Evolutionary conservation across 2,113 vertebrate species (phyloP), one percentile per base, ranked within the genome.

Genomic region (Salvator merianae): DNA sequence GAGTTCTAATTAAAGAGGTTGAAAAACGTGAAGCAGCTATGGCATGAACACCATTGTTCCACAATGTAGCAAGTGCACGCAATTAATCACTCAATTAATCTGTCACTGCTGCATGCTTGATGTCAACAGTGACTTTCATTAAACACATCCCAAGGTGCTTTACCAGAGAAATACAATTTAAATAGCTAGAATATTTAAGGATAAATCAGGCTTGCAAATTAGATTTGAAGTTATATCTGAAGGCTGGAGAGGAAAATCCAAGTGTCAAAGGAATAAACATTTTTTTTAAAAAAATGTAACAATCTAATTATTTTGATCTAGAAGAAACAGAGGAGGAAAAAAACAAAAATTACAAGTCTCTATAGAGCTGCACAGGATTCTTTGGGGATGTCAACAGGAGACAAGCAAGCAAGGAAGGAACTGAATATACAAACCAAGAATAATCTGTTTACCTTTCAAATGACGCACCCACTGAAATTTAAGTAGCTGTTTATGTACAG

Each of bases 1-100:
- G 40, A 77, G 82, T 68, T 75, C 59, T 83, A 36, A 84, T 84
- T 84, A 84, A 77, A 69, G 14, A 50, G 43, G 7, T 14, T 76
- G 72, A 50, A 62, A 66, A 38, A 73, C 32, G 53, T 32, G 68
- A 47, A n/a, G 62, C 28, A 76, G 62, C 62, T 16, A 18, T n/a
- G 13, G 28, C 38, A 13, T 63, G 36, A 75, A 75, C 28, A 38
- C 62, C 40, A 53, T 83, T 76, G 38, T 76, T 76, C 72, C 30
- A 50, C 38, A 75, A 50, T 50, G 82, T 38, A 76, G 82, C 59
- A 50, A 83, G 71, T 66, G 59, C 47, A 76, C 62, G 50, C 50
- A 84, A 77, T 84, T 77, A 84, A 77, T 84, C 82, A 69, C 73
- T 84, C 82, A 84, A 69, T 77, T 68, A 84, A 77, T 84, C 73